Percentiles rank a stretch among this genome's conserved stretches.
These are phyloP conservation scores for Agapornis canus DNA, from an alignment of 2,797 vertebrate genomes.

Conservation along the genomic window DNA sequence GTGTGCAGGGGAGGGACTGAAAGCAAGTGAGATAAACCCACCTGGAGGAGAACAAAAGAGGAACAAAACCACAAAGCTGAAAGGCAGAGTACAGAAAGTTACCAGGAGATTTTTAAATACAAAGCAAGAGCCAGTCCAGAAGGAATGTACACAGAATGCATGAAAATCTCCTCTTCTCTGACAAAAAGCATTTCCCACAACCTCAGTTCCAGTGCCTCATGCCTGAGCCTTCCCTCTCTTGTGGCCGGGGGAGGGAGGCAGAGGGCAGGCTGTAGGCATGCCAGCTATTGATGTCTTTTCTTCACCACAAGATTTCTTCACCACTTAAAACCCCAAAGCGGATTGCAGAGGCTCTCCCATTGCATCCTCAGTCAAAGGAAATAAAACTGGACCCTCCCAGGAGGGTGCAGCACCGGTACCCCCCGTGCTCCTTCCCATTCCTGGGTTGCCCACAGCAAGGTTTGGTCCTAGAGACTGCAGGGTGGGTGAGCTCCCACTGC, in stretches of 20 bases:
- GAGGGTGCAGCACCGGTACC: accelerated
- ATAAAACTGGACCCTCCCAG: accelerated
- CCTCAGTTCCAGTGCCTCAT: neutral
- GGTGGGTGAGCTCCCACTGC: neutral
- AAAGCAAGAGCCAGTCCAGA: constrained; percentile 17
- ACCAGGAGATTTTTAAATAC: constrained; percentile 4
- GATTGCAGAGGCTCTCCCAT: neutral
- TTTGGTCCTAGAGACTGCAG: too few relatives aligned
- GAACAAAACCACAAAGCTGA: neutral
- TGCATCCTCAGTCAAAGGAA: neutral
- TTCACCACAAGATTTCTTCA: neutral
- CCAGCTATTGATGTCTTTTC: neutral
- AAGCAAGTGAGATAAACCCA: neutral
- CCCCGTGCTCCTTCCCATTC: accelerated
- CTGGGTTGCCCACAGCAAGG: neutral
- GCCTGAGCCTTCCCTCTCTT: neutral
- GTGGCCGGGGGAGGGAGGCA: neutral
- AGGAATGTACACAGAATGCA: constrained; percentile 28
- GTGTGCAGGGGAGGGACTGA: neutral
- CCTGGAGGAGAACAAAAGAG: neutral
- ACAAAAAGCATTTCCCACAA: neutral
- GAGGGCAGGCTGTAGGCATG: neutral
- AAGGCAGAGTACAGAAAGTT: neutral
- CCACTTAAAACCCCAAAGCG: neutral
- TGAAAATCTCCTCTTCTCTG: constrained; percentile 16